Evolutionary conservation across 2,113 vertebrate species (phyloP).

Genomic region (Aphyosemion australe): DNA sequence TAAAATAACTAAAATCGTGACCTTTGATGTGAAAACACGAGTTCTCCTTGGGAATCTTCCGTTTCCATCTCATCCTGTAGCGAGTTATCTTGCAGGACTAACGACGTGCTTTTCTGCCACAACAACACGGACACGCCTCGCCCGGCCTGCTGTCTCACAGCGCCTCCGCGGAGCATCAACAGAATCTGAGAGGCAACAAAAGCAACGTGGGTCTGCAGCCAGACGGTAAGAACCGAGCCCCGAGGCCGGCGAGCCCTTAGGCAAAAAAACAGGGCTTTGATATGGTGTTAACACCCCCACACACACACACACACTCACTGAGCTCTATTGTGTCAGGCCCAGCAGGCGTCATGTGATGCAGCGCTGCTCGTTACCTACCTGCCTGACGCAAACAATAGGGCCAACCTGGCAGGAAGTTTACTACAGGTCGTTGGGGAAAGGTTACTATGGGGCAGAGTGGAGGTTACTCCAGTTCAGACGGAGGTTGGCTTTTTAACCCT

Average conservation of each 20-base stretch:
- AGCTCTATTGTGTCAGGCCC: conserved; percentile 71
- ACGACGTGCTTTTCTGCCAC: conserved; percentile 1
- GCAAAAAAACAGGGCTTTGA: conserved; percentile 76
- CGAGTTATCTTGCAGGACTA: conserved; percentile 5
- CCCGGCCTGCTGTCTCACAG: not conserved
- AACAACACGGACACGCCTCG: conserved; percentile 44
- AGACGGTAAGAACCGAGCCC: conserved; percentile 62
- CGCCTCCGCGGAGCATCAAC: conserved; percentile 21
- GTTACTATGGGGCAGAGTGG: conserved; percentile 54
- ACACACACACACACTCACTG: conserved; percentile 56
- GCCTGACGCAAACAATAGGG: conserved; percentile 69
- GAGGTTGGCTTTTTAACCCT: not conserved
- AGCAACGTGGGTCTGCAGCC: conserved; percentile 46
- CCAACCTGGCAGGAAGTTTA: conserved; percentile 49
- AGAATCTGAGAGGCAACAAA: conserved; percentile 47
- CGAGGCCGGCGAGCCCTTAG: conserved; percentile 51
- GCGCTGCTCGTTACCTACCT: conserved; percentile 66
- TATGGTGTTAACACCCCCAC: conserved; percentile 71
- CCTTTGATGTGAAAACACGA: too few relatives aligned
- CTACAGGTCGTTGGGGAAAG: conserved; percentile 34
- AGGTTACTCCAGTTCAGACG: conserved; percentile 67
- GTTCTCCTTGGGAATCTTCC: not conserved
- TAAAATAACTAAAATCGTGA: conserved; percentile 24
- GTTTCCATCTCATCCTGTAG: conserved; percentile 1
- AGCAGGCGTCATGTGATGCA: conserved; percentile 70